Percentiles rank a stretch among this genome's conserved stretches.
phyloP scores from a whole-genome alignment of 2,888 invertebrate genomes.

The Campoletis raptor region DNA sequence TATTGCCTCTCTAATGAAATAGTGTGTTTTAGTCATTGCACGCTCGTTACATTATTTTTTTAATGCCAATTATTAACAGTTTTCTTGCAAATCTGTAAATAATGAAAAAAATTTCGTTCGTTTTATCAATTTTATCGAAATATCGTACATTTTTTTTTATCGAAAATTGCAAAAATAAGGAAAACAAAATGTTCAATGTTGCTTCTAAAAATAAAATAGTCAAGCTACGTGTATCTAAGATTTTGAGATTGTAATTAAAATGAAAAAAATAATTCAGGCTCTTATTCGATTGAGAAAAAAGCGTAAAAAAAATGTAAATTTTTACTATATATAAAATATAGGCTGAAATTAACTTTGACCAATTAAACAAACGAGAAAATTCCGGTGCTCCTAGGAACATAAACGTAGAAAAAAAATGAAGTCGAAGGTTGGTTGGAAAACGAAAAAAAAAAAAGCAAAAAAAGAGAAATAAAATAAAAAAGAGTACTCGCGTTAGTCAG shows the following conservation, averaged over 20 bases:
- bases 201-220: no score
- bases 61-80: no score
- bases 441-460: background rate
- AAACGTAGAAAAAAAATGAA: background rate
- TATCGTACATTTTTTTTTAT: background rate
- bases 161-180: background rate
- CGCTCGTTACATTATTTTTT: background rate
- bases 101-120: background rate
- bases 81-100: background rate
- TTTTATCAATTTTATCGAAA: background rate
- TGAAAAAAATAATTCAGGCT: background rate
- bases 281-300: no score
- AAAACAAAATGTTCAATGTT: no score
- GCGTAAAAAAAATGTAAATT: no score
- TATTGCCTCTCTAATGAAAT: background rate
- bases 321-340: no score
- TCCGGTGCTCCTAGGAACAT: background rate
- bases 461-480: background rate
- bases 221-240: background rate
- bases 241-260: background rate
- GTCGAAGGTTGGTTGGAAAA: conserved; percentile 3
- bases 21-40: background rate
- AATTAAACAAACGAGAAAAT: conserved; percentile 2
- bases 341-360: background rate
- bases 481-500: conserved; percentile 16